These are phyloP conservation scores for Cheilosia vernalis DNA, from an alignment of 2,888 invertebrate species.

Conservation along the genomic window DNA sequence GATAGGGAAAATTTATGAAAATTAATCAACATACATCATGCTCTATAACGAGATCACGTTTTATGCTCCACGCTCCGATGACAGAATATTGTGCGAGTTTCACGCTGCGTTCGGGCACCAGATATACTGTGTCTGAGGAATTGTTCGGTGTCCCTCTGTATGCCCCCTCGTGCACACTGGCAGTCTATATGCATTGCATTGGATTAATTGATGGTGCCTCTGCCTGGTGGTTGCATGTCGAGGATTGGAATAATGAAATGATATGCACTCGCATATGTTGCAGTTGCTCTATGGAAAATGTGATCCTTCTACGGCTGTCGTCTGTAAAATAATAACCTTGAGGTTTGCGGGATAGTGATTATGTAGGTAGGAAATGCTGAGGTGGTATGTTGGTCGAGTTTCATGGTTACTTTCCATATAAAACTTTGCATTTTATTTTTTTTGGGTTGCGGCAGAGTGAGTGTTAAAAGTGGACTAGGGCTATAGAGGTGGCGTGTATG, in stretches of 20 bases:
- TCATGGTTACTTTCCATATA: neutral
- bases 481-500: neutral
- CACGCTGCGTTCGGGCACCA: slow-evolving; percentile 11
- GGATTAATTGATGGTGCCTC: slow-evolving; percentile 49
- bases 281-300: neutral
- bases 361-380: neutral
- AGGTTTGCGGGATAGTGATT: neutral
- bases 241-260: slow-evolving; percentile 17
- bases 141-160: neutral
- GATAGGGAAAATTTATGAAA: slow-evolving; percentile 37
- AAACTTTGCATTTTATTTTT: neutral
- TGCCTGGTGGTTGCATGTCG: slow-evolving; percentile 29
- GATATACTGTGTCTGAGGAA: neutral
- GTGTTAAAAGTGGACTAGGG: neutral
- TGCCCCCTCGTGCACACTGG: neutral
- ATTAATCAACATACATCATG: slow-evolving; percentile 56
- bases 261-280: slow-evolving; percentile 22
- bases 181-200: neutral
- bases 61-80: slow-evolving; percentile 20
- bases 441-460: neutral
- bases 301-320: neutral
- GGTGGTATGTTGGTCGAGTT: neutral
- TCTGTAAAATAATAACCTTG: neutral
- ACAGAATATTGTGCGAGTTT: slow-evolving; percentile 27
- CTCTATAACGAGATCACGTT: slow-evolving; percentile 42